Conservation (phyloP, 2,113 vertebrate genomes). For the Elephas maximus region DNA sequence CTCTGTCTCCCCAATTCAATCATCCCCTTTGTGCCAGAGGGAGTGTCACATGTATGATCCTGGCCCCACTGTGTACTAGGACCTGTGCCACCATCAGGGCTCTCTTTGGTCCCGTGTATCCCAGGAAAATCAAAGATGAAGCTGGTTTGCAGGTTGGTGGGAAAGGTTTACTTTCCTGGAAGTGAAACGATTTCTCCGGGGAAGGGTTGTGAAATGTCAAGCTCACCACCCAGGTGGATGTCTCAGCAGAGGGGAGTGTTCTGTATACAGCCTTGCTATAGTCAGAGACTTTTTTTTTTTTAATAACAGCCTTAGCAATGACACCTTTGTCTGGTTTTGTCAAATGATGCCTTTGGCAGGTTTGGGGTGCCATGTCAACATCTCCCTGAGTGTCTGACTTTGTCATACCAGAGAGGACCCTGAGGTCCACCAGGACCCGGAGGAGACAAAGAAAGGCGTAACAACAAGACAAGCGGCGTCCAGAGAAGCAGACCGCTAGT, state of each 20-base stretch:
- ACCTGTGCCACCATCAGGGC: too few species aligned
- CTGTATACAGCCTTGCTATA: too few species aligned
- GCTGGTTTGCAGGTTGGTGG: rapidly evolving
- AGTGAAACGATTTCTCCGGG: neutral
- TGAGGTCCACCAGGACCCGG: neutral
- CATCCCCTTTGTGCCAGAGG: rapidly evolving
- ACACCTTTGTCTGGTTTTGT: neutral
- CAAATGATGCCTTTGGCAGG: too few species aligned
- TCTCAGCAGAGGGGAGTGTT: too few species aligned
- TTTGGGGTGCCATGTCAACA: neutral
- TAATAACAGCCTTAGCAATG: neutral
- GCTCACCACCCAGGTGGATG: neutral
- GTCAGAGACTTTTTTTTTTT: neutral
- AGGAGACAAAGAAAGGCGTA: too few species aligned
- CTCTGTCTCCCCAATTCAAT: neutral
- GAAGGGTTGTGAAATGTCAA: neutral
- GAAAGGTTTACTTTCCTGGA: neutral
- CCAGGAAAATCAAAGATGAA: neutral
- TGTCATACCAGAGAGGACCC: neutral
- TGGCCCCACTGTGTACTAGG: too few species aligned
- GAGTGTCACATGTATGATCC: neutral
- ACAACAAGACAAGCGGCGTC: too few species aligned
- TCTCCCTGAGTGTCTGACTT: neutral
- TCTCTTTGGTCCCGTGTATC: rapidly evolving
- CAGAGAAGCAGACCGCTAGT: rapidly evolving